Base-by-base conservation (phyloP, 2,113 vertebrate species). In the Gambusia affinis region DNA sequence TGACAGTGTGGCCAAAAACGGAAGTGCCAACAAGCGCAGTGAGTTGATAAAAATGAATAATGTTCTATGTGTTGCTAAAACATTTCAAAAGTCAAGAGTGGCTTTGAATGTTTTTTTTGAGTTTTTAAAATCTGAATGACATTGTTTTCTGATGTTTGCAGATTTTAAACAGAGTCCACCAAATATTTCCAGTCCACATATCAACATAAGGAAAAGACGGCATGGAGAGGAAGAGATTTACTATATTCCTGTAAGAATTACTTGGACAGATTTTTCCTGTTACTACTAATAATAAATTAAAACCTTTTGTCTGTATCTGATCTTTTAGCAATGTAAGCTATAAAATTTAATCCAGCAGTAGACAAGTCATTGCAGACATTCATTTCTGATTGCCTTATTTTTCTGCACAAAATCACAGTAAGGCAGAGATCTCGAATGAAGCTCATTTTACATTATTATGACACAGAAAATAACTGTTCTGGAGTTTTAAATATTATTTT, bases 141-240 rank as follows among this genome's bases (percentile, higher is more conserved):
- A 61, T 81, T 75, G 31, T 24, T 63, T 80, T 44, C 74, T 72
- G n/a, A 68, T 17, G 0, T 75, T 42, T 37, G 69, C 93, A 99
- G 97, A 95, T 0, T 98, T 98, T 93, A 98, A 98, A 92, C 98
- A 98, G 94, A 97, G 94, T 72, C 96, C 97, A 0, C 94, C 95
- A 14, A 93, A 94, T 83, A 95, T 97, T 80, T 94, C 96, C 0
- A 92, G 95, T 0, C 94, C 97, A 79, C 94, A 95, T 0, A 33
- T 95, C 0, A 93, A 93, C 0, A 79, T 96, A n/a, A 98, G 99
- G 92, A 99, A 97, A 63, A 91, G 98, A 65, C 86, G 98, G 10
- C 97, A 96, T 0, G 97, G 97, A 31, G 98, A 99, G 0, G 98
- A 99, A 84, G 98, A 99, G 78, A 86, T 95, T 76, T 99, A 96